Evolutionary conservation across 1,140 invertebrate species (phyloP), one percentile per base, ranked within the genome.

Genomic region (Sarcophaga peregrina): DNA sequence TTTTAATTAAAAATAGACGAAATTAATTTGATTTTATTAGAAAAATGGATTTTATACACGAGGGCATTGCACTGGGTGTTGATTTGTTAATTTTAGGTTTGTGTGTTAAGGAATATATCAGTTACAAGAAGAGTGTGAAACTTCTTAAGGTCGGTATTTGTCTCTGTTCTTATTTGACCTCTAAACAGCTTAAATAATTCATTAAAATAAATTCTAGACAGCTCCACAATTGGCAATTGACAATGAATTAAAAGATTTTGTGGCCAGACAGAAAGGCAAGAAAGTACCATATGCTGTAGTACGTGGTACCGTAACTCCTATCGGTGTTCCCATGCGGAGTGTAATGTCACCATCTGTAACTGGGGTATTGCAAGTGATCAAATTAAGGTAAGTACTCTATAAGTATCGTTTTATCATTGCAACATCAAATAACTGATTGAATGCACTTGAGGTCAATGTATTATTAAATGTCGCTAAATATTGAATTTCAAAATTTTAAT

Each of bases 241-340:
- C 85, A 86, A 91, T 74, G 91, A 93, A 73, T 88, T 96, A 8
- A 92, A 92, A 76, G 90, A 92, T 20, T 90, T 93, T 84, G 88
- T 95, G 8, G 88, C 92, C 37, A 92, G 93, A 73, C 92, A 93
- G 83, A 90, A 92, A 11, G 92, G 93, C 82, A 91, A 93, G 83
- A 94, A 93, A 86, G 91, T 95, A 84, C 92, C 93, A 13, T 96
- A 95, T 92, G 92, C 95, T 46, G 94, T 95, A 10, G 91, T 96
- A 48, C 91, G 94, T 73, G 95, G 95, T 7, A 91, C 93, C 10
- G 94, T 96, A 0, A 94, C 93, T 86, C 93, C 95, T 2, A 90
- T 96, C 15, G 94, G 94, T 25, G 93, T 93, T 85, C 94, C 95
- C 4, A 93, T 96, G 73, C 92, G 91, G 20, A 95, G 95, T 86